Conservation (phyloP, 2,888 invertebrate genomes). For the Drosophila engyochracea region DNA sequence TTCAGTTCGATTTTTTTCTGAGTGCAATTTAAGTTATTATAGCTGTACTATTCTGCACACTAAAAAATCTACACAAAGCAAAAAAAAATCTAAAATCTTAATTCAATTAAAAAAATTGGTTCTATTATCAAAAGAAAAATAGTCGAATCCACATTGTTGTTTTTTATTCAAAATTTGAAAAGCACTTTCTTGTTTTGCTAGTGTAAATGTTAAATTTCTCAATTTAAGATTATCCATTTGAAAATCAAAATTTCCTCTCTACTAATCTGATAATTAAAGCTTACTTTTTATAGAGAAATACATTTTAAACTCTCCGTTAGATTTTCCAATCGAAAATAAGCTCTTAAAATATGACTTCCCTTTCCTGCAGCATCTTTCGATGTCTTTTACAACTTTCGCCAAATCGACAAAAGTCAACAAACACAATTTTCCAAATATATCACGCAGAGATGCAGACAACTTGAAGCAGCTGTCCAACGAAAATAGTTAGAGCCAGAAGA, state of each 20-base stretch:
- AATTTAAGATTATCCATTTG: background rate
- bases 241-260: background rate
- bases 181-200: background rate
- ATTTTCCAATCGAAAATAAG: background rate
- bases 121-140: too few relatives aligned
- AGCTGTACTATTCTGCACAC: background rate
- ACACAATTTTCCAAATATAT: conserved; percentile 49
- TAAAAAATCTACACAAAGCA: background rate
- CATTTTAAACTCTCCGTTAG: background rate
- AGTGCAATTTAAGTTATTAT: background rate
- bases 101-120: background rate
- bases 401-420: conserved; percentile 54
- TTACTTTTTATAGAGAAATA: background rate
- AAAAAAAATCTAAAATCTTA: background rate
- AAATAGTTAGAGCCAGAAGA: conserved; percentile 25
- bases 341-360: conserved; percentile 26
- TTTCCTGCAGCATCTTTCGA: conserved; percentile 28
- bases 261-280: background rate
- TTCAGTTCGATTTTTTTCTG: background rate
- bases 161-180: background rate
- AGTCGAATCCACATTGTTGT: background rate
- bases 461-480: conserved; percentile 57
- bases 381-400: conserved; percentile 65
- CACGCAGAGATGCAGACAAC: conserved; percentile 43
- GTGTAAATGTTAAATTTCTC: background rate